Evolutionary conservation across 1,140 invertebrate genomes (phyloP), one percentile per base, ranked within the genome.

Genomic region (Magallana angulata): DNA sequence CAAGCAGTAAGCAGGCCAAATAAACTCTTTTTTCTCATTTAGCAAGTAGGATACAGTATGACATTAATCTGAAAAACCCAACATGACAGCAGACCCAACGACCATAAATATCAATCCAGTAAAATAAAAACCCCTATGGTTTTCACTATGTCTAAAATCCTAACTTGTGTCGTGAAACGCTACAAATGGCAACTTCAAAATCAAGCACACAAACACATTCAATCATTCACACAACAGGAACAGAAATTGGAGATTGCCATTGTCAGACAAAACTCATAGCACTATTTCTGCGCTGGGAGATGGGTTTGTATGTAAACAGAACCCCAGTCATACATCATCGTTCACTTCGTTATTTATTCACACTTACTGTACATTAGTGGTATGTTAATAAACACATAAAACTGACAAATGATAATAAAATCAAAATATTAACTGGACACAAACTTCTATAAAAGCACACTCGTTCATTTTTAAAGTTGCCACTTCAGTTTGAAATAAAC

Each of bases 231-330:
- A 1, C 4, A 36, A 18, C 68, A 30, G 11, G 24, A 30, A 76
- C 68, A 76, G 68, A 76, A 76, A 76, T 76, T 8, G 24, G 68
- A 76, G 68, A 30, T 76, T 36, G 68, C 24, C 68, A 30, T 48
- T 48, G 5, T 76, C 11, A 36, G 68, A 76, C 68, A 36, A 36
- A 76, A 76, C 68, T 76, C 68, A 62, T 76, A 76, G 68, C 68
- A 76, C 68, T 76, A 36, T 76, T 76, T 30, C 68, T 76, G 68
- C 12, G 68, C 24, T 36, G 68, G 68, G 60, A 30, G 11, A 30
- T 76, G 68, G 68, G 68, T 76, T 76, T 76, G 68, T 76, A 30
- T 5, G 11, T 5, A 76, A 48, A 76, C 68, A 76, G 30, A 76
- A 76, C 68, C 64, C 68, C 68, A 76, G 12, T 36, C 68, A 76